phyloP scores from a whole-genome alignment of 2,888 invertebrate species.

The Chironomus tentans region DNA sequence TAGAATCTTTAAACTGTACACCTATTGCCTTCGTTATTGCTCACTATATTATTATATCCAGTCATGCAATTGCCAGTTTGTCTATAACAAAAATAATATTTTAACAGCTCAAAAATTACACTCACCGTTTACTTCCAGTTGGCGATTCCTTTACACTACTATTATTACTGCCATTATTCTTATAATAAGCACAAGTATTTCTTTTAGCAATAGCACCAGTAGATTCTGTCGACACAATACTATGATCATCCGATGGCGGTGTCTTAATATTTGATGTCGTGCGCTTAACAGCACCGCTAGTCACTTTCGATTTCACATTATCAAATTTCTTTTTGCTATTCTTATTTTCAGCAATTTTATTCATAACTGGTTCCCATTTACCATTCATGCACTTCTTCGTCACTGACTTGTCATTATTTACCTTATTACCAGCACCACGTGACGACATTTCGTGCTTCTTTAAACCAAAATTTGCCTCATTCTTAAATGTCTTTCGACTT shows the following conservation, averaged over 20 bases:
- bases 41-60: no score
- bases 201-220: conserved; percentile 30
- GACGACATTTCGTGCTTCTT: conserved; percentile 69
- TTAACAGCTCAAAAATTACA: neutral
- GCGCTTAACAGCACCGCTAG: conserved; percentile 45
- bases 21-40: no score
- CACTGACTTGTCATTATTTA: conserved; percentile 40
- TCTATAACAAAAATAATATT: no score
- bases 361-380: conserved; percentile 77
- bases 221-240: neutral
- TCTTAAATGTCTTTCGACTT: conserved; percentile 43
- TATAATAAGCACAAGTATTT: neutral
- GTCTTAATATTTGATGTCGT: conserved; percentile 25
- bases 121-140: conserved; percentile 26
- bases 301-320: conserved; percentile 81
- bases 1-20: no score
- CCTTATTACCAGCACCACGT: conserved; percentile 59
- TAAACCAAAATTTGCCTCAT: conserved; percentile 47
- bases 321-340: conserved; percentile 62
- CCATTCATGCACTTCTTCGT: conserved; percentile 47
- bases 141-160: neutral
- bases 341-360: conserved; percentile 65
- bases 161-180: no score
- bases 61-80: no score
- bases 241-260: conserved; percentile 30